Percentiles rank a stretch among this genome's conserved stretches.
Evolutionary conservation across 2,113 vertebrate species (phyloP).

Genomic region (Rhodinocichla rosea): DNA sequence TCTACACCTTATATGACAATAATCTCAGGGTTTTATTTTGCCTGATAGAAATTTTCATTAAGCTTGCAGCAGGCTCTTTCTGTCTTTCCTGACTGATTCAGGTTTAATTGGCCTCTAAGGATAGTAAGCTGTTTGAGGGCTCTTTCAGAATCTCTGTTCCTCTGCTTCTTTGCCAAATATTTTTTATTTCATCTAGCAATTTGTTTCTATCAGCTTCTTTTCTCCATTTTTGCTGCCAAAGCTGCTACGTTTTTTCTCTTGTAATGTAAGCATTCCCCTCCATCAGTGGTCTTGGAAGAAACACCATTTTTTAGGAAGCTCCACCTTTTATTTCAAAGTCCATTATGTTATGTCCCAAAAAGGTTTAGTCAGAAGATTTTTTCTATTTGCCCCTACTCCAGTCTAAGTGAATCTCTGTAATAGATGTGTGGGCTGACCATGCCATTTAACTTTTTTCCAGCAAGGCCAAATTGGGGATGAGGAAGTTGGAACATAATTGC

Average conservation of each 20-base stretch:
- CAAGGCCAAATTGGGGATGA: background rate
- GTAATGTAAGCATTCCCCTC: background rate
- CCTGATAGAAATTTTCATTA: slow-evolving; percentile 44
- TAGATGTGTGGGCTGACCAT: background rate
- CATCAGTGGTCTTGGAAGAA: background rate
- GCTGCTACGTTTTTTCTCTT: background rate
- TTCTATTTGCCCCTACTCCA: background rate
- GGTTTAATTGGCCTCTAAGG: slow-evolving; percentile 62
- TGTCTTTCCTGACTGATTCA: slow-evolving; percentile 51
- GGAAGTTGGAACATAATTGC: background rate
- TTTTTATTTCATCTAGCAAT: slow-evolving; percentile 30
- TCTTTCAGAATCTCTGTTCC: slow-evolving; percentile 35
- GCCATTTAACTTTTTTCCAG: background rate
- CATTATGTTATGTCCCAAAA: background rate
- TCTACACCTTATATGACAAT: background rate
- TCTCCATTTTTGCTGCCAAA: background rate
- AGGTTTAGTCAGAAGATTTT: background rate
- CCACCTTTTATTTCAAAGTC: background rate
- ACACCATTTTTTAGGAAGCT: background rate
- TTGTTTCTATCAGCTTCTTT: slow-evolving; percentile 17
- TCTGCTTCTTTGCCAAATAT: slow-evolving; percentile 56
- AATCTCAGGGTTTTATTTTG: slow-evolving; percentile 37
- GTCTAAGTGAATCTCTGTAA: background rate
- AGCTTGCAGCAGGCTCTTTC: slow-evolving; percentile 27
- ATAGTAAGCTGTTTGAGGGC: slow-evolving; percentile 39